Conservation (phyloP, 53 echinoderm and acorn worm genomes). For the Temnopleurus reevesii region DNA sequence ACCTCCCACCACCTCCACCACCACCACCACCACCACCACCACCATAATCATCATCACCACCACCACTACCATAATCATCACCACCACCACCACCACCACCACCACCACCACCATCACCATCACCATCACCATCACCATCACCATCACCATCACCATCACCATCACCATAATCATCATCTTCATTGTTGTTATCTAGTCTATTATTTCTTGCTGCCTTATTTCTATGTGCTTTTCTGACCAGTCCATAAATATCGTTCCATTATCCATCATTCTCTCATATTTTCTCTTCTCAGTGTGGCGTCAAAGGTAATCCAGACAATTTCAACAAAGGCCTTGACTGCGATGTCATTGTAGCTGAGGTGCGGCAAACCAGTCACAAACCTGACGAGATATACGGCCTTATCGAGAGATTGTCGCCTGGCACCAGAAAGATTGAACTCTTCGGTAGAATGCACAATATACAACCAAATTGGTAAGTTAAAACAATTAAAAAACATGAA, state of each 20-base stretch:
- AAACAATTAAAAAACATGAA: no score
- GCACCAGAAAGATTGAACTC: constrained; percentile 95
- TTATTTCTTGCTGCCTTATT: no score
- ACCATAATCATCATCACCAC: background rate
- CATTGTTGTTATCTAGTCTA: no score
- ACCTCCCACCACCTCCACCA: background rate
- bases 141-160: background rate
- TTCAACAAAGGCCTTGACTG: constrained; percentile 98
- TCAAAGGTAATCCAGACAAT: constrained; percentile 87
- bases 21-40: background rate
- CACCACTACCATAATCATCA: background rate
- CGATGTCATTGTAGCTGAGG: constrained; percentile 99
- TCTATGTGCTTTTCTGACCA: no score
- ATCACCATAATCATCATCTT: no score
- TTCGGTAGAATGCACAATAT: constrained; percentile 98
- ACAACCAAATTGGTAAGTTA: constrained; percentile 96
- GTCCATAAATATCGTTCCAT: no score
- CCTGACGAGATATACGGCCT: constrained; percentile 98
- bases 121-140: background rate
- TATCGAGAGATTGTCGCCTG: constrained; percentile 94
- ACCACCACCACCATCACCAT: background rate
- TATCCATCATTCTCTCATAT: no score
- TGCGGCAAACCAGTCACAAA: constrained; percentile 97
- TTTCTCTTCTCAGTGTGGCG: constrained; percentile 71
- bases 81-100: background rate